Evolutionary conservation across 2,797 vertebrate species (phyloP).

Genomic region (Galagoides demidoff): DNA sequence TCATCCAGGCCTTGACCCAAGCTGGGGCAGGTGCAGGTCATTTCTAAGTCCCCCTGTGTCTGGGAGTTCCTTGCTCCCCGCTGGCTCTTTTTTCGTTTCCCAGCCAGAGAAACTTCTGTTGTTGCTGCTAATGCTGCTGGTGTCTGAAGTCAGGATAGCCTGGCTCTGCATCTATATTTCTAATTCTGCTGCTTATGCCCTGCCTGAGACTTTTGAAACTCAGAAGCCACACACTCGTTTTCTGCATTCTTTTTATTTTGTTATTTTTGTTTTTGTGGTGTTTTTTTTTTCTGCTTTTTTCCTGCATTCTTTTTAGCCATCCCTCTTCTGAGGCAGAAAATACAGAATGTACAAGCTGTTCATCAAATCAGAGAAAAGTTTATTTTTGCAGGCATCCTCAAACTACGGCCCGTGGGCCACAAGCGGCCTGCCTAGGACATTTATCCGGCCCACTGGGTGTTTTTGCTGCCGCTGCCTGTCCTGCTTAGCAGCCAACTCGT

Average conservation of each 20-base stretch:
- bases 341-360: background rate
- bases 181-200: background rate
- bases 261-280: too few relatives aligned
- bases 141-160: background rate
- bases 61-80: background rate
- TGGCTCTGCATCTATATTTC: background rate
- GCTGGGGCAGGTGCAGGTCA: background rate
- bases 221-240: background rate
- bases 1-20: background rate
- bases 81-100: background rate
- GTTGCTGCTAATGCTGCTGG: background rate
- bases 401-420: too few relatives aligned
- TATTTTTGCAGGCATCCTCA: background rate
- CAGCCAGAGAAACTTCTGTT: background rate
- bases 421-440: too few relatives aligned
- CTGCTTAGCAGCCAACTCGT: too few relatives aligned
- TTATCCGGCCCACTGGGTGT: too few relatives aligned
- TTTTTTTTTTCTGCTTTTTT: background rate
- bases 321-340: background rate
- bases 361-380: background rate
- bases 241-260: background rate
- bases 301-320: background rate
- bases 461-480: too few relatives aligned
- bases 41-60: background rate
- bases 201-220: background rate